These are phyloP conservation scores for Stenolophus ochropezus DNA, from an alignment of 2,888 invertebrate genomes.

Conservation along the genomic window DNA sequence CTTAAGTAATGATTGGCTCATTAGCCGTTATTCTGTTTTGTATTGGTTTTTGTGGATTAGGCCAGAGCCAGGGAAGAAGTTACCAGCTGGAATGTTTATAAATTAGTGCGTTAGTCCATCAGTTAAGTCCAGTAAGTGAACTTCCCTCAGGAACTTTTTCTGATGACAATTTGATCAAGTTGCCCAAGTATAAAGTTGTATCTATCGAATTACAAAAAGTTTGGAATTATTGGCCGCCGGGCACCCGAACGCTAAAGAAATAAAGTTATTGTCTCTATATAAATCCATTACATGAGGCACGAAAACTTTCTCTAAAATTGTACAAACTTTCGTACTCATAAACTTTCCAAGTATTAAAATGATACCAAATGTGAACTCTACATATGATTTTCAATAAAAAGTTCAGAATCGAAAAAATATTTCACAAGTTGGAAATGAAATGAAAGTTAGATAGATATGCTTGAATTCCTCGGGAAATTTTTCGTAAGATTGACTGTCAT, in stretches of 20 bases:
- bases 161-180: conserved; percentile 44
- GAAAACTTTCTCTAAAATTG: conserved; percentile 13
- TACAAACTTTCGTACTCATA: not conserved
- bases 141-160: conserved; percentile 15
- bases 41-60: not conserved
- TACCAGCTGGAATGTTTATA: not conserved
- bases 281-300: conserved; percentile 28
- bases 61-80: not conserved
- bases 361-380: not conserved
- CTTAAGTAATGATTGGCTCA: too few species aligned
- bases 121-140: not conserved
- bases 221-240: conserved; percentile 21
- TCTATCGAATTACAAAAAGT: conserved; percentile 33
- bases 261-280: conserved; percentile 40
- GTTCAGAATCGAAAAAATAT: conserved; percentile 14
- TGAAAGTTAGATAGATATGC: not conserved
- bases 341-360: conserved; percentile 16
- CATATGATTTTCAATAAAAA: conserved; percentile 15
- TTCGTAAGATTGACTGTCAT: not conserved
- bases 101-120: not conserved
- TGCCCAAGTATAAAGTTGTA: conserved; percentile 19
- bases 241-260: not conserved
- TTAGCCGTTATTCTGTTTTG: not conserved
- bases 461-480: not conserved
- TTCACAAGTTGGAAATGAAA: not conserved